Conservation (phyloP, 1,140 invertebrate species). For the Cardiocondyla obscurior region DNA sequence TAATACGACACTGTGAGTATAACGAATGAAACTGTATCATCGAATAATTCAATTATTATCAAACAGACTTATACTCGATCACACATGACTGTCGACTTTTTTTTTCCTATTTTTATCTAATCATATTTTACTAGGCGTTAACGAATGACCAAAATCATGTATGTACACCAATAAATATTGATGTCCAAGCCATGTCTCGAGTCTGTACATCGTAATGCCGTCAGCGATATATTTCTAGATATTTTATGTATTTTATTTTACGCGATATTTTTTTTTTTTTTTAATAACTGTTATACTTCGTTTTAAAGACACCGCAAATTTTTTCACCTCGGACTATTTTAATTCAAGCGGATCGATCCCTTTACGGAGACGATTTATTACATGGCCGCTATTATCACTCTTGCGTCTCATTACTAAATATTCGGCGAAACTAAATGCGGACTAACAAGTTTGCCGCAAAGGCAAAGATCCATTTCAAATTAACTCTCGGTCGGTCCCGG, state of each 20-base stretch:
- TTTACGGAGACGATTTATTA: neutral
- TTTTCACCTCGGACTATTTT: neutral
- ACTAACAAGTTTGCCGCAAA: constrained; percentile 12
- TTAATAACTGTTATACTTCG: no score
- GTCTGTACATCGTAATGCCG: no score
- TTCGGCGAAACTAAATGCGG: constrained; percentile 9
- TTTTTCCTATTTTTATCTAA: no score
- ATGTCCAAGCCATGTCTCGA: no score
- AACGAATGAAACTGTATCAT: neutral
- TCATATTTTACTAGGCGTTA: no score
- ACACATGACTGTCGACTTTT: no score
- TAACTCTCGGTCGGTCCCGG: constrained; percentile 26
- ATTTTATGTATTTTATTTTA: neutral
- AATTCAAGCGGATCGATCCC: neutral
- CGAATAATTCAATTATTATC: constrained; percentile 6
- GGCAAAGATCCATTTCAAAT: constrained; percentile 24
- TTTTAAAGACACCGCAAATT: neutral
- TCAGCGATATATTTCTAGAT: no score
- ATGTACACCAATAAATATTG: no score
- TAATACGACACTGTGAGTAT: neutral
- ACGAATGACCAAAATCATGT: no score
- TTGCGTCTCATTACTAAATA: neutral
- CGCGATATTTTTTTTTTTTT: neutral
- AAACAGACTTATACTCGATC: neutral
- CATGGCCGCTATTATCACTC: neutral